These are phyloP conservation scores for Limnephilus rhombicus DNA, from an alignment of 2,888 invertebrate genomes.

Conservation along the genomic window DNA sequence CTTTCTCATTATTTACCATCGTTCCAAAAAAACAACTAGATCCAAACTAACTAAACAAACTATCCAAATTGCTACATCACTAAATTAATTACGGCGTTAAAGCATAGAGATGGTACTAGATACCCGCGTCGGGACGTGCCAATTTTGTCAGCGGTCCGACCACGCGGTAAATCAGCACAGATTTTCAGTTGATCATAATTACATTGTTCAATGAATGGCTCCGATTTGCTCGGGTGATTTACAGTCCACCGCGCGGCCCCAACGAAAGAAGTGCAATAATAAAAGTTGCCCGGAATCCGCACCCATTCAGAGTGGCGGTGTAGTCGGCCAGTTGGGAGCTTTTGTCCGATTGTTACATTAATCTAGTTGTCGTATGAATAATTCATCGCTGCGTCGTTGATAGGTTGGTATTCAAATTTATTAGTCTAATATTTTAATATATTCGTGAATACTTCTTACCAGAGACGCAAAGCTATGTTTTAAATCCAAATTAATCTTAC, in stretches of 20 bases:
- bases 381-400: background rate
- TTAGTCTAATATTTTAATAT: background rate
- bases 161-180: slow-evolving; percentile 44
- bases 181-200: slow-evolving; percentile 61
- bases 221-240: slow-evolving; percentile 47
- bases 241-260: background rate
- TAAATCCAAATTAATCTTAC: no score
- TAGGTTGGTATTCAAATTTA: background rate
- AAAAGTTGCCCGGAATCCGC: slow-evolving; percentile 18
- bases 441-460: background rate
- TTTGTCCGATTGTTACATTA: background rate
- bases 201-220: slow-evolving; percentile 60
- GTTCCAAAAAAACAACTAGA: background rate
- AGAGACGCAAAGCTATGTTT: no score
- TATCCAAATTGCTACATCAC: background rate
- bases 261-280: slow-evolving; percentile 8
- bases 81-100: background rate
- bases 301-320: background rate
- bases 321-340: background rate
- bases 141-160: slow-evolving; percentile 4
- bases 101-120: background rate
- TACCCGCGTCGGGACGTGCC: background rate
- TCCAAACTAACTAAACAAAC: background rate
- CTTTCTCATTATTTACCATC: no score
- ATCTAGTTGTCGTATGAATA: background rate